These are phyloP conservation scores for Pangasius krempfi DNA, from an alignment of 2,797 vertebrate genomes.

Conservation along the genomic window DNA sequence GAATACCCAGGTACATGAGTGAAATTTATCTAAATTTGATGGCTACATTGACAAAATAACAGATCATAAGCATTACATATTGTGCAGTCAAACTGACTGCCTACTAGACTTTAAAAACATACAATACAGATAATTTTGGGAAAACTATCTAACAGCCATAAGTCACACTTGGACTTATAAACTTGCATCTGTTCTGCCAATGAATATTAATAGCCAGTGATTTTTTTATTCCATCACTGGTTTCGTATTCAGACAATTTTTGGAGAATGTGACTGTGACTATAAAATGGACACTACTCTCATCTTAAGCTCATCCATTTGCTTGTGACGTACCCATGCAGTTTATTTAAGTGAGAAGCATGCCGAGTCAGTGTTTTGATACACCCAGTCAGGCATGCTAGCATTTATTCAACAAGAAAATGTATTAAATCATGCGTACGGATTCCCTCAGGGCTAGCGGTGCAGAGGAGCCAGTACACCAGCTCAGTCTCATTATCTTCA, in stretches of 20 bases:
- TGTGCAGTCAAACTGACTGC: background rate
- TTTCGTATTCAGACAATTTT: background rate
- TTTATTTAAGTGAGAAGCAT: conserved; percentile 53
- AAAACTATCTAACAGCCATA: background rate
- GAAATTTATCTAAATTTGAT: background rate
- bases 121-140: background rate
- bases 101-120: background rate
- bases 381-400: conserved; percentile 54
- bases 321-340: conserved; percentile 30
- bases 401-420: conserved; percentile 58
- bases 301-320: background rate
- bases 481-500: background rate
- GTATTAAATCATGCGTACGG: conserved; percentile 39
- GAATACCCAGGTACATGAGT: background rate
- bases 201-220: background rate
- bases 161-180: background rate
- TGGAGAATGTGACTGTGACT: background rate
- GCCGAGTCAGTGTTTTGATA: conserved; percentile 55
- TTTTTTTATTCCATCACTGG: background rate
- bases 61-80: background rate
- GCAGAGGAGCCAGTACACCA: background rate
- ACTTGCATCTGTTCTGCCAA: background rate
- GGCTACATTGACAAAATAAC: background rate
- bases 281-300: background rate
- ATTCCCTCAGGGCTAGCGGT: conserved; percentile 33